A percentile compares a stretch with the other conserved stretches of the same genome.
These are phyloP conservation scores for Babyrousa celebensis DNA, from an alignment of 2,797 vertebrate species.

Conservation along the genomic window DNA sequence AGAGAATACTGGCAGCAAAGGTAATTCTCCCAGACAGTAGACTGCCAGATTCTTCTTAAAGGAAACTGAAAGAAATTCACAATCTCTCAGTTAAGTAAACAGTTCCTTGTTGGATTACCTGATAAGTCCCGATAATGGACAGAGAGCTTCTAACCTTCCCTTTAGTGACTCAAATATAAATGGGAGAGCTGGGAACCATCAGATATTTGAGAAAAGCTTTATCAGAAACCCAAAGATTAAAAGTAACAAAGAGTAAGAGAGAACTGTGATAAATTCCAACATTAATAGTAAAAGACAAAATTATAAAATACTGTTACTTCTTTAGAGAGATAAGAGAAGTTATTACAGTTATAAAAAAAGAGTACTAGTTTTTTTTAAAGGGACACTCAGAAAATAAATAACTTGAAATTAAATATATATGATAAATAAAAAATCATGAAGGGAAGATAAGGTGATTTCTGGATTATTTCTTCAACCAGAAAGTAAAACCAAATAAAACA, in stretches of 20 bases:
- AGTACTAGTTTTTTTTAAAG: background rate
- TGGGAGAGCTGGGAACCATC: background rate
- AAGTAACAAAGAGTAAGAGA: background rate
- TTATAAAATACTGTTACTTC: conserved; percentile 2
- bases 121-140: background rate
- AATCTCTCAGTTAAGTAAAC: background rate
- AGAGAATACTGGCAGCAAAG: background rate
- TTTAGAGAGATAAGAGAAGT: background rate
- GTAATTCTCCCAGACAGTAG: background rate
- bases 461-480: conserved; percentile 13
- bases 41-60: background rate
- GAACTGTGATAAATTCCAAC: conserved; percentile 14
- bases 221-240: background rate
- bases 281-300: conserved; percentile 36
- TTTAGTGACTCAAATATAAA: conserved; percentile 16
- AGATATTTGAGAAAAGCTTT: conserved; percentile 37
- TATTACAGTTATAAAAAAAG: conserved; percentile 34
- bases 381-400: background rate
- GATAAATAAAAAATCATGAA: conserved; percentile 37
- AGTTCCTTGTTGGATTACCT: background rate
- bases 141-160: background rate
- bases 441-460: conserved; percentile 20
- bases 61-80: background rate
- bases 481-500: conserved; percentile 64
- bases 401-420: conserved; percentile 29